phyloP scores from a whole-genome alignment of 2,888 invertebrate genomes.

The Falcaria lacertinaria region DNA sequence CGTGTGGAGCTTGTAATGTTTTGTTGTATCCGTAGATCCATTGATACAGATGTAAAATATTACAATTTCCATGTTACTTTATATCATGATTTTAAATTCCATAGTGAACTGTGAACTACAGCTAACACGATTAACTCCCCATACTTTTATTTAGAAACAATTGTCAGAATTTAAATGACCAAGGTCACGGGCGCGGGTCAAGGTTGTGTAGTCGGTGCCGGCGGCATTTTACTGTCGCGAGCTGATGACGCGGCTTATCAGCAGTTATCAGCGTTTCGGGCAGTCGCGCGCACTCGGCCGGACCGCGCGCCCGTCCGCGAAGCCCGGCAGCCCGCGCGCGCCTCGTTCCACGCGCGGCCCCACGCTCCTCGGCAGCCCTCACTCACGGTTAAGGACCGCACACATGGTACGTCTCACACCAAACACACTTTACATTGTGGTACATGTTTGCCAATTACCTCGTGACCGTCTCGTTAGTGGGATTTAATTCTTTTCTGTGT shows the following conservation, averaged over 20 bases:
- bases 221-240: constrained; percentile 30
- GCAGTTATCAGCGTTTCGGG: constrained; percentile 57
- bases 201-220: neutral
- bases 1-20: too few relatives aligned
- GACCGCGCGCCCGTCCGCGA: constrained; percentile 36
- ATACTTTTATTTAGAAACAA: neutral
- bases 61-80: too few relatives aligned
- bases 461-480: constrained; percentile 23
- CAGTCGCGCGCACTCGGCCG: constrained; percentile 63
- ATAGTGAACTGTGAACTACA: too few relatives aligned
- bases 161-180: neutral
- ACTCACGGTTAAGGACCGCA: constrained; percentile 11
- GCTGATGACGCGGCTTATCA: constrained; percentile 64
- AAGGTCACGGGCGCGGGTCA: neutral
- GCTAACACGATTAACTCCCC: too few relatives aligned
- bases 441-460: constrained; percentile 1
- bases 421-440: constrained; percentile 6
- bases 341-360: constrained; percentile 18
- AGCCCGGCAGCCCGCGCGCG: constrained; percentile 18
- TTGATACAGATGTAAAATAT: too few relatives aligned
- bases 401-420: neutral
- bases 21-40: too few relatives aligned
- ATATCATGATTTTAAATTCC: too few relatives aligned
- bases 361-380: constrained; percentile 12
- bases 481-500: constrained; percentile 10